A percentile compares a stretch with the other conserved stretches of the same genome.
Conservation (phyloP, 1,140 invertebrate genomes). For the Panonychus citri region DNA sequence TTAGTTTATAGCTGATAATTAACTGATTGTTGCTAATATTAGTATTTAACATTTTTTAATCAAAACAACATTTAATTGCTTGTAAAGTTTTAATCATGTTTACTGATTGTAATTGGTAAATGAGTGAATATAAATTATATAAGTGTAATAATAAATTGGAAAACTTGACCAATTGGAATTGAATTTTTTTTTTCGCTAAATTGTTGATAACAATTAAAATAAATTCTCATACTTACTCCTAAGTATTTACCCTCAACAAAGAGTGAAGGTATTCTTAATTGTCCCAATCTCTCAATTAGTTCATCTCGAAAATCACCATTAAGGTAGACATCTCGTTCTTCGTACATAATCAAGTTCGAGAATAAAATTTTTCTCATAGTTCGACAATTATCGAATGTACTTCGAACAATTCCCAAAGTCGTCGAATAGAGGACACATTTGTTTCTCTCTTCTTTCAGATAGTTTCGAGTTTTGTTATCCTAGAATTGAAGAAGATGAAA, state of each 20-base stretch:
- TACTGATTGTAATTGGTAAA: too few relatives aligned
- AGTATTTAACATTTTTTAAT: too few relatives aligned
- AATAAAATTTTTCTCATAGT: conserved; percentile 7
- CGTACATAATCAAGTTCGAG: conserved; percentile 7
- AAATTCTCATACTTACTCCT: conserved; percentile 10
- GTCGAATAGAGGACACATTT: conserved; percentile 6
- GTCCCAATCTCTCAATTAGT: not conserved
- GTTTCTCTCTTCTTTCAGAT: conserved; percentile 6
- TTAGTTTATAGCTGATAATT: too few relatives aligned
- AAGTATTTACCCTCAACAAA: conserved; percentile 5
- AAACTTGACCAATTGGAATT: too few relatives aligned
- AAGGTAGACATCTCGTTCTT: conserved; percentile 9
- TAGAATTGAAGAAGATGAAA: not conserved
- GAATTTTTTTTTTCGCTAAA: too few relatives aligned
- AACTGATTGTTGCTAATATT: too few relatives aligned
- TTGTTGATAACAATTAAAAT: too few relatives aligned
- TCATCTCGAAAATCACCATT: conserved; percentile 5
- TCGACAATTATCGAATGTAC: conserved; percentile 7
- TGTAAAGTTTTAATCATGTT: too few relatives aligned
- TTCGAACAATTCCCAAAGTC: conserved; percentile 7
- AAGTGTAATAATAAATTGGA: too few relatives aligned
- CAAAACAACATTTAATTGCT: too few relatives aligned
- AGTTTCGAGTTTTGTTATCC: not conserved
- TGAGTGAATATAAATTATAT: too few relatives aligned
- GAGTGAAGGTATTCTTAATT: conserved; percentile 1